A percentile compares a stretch with the other conserved stretches of the same genome.
phyloP scores from a whole-genome alignment of 2,888 invertebrate species.

The Philereme transversata region DNA sequence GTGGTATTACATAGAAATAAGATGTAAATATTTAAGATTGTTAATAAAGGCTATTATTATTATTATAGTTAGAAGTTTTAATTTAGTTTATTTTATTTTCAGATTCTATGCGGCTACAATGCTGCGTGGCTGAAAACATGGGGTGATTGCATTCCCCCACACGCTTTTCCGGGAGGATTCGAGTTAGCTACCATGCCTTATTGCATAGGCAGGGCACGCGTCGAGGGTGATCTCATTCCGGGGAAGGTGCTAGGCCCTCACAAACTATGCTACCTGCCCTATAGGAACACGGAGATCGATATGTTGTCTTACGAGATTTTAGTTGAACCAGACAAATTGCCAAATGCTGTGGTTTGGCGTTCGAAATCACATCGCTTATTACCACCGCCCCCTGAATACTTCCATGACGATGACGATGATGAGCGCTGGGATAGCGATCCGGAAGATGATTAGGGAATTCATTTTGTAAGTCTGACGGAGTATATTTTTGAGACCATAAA shows the following conservation, averaged over 20 bases:
- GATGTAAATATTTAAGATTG: no score
- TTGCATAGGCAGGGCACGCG: constrained; percentile 86
- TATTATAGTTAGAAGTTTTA: no score
- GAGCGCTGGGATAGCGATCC: no score
- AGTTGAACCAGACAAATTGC: constrained; percentile 32
- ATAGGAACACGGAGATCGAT: constrained; percentile 1
- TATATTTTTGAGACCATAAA: no score
- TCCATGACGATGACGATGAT: no score
- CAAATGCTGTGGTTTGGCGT: constrained; percentile 20
- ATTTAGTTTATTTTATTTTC: constrained; percentile 1
- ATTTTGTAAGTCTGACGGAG: no score
- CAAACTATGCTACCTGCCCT: constrained; percentile 87
- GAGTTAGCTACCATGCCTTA: constrained; percentile 67
- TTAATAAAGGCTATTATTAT: no score
- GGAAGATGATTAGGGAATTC: no score
- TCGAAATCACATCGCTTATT: background rate
- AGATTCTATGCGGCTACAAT: constrained; percentile 40
- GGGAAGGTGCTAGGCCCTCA: constrained; percentile 86
- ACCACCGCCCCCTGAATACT: background rate
- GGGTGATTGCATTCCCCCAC: constrained; percentile 84
- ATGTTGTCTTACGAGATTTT: constrained; percentile 39
- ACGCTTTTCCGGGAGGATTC: constrained; percentile 84
- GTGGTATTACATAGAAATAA: no score
- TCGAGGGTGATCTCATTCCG: constrained; percentile 88
- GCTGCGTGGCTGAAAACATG: constrained; percentile 74